These are phyloP conservation scores for Platycercus adscitus DNA, from an alignment of 2,113 vertebrate species.

Conservation along the genomic window DNA sequence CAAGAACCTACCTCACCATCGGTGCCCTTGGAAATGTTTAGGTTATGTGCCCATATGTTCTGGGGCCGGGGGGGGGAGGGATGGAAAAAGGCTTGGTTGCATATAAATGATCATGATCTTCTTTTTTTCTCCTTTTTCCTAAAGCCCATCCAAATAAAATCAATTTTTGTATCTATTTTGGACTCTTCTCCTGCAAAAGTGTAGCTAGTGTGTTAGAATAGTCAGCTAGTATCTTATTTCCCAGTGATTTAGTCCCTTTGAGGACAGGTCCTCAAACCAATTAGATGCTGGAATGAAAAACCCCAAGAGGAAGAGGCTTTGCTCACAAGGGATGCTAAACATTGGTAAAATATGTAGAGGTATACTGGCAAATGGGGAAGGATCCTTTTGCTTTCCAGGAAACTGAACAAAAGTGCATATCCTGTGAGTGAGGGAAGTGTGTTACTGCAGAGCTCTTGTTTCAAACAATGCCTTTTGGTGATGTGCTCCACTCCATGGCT, in stretches of 20 bases:
- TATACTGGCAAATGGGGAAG: not conserved
- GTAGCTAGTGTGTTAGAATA: not conserved
- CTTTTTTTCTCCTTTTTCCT: not conserved
- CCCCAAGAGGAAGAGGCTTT: not conserved
- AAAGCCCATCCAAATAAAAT: not conserved
- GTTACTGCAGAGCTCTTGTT: not conserved
- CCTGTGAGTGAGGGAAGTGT: accelerated
- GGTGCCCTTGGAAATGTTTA: not conserved
- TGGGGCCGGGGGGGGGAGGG: not conserved
- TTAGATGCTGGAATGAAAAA: not conserved
- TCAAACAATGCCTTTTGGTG: not conserved
- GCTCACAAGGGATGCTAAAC: not conserved
- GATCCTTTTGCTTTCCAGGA: not conserved
- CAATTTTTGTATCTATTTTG: not conserved
- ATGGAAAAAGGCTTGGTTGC: not conserved
- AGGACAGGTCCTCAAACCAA: not conserved
- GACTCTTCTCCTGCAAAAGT: not conserved
- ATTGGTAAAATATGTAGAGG: not conserved
- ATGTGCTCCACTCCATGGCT: not conserved
- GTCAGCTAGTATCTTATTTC: not conserved
- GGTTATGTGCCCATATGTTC: not conserved
- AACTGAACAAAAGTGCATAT: accelerated
- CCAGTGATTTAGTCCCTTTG: not conserved
- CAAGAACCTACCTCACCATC: not conserved
- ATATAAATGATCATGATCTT: not conserved